Conservation (phyloP, 2,888 invertebrate species). For the Entomobrya multifasciata region DNA sequence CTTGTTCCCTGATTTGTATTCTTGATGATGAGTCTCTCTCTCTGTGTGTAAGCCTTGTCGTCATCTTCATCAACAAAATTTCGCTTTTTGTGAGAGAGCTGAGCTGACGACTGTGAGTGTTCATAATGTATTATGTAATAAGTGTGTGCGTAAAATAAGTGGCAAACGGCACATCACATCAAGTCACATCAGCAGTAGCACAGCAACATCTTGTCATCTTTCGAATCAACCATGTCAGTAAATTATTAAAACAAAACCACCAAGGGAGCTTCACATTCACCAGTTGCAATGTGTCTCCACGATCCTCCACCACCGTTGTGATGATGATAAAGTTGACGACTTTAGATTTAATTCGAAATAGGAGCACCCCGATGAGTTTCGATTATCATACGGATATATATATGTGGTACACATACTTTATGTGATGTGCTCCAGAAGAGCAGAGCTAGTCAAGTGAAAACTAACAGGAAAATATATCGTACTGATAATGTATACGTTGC, state of each 20-base stretch:
- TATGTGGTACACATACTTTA: too few species aligned
- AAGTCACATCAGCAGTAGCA: too few species aligned
- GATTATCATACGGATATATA: too few species aligned
- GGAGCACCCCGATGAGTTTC: slow-evolving; percentile 11
- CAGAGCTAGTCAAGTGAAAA: neutral
- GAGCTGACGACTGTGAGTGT: too few species aligned
- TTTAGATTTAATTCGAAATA: slow-evolving; percentile 37
- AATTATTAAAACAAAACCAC: slow-evolving; percentile 69
- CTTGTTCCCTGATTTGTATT: slow-evolving; percentile 67
- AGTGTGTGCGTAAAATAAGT: neutral
- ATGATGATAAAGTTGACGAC: neutral
- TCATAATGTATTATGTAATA: slow-evolving; percentile 8
- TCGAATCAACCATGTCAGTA: slow-evolving; percentile 58
- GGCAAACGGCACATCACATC: slow-evolving; percentile 33
- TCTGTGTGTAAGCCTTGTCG: slow-evolving; percentile 10
- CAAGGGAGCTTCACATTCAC: slow-evolving; percentile 56
- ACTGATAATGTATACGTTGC: neutral
- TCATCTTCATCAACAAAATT: slow-evolving; percentile 63
- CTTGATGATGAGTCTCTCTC: slow-evolving; percentile 52
- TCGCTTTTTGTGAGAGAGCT: slow-evolving; percentile 14
- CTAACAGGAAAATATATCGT: neutral
- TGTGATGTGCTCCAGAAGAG: neutral
- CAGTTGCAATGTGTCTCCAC: slow-evolving; percentile 36
- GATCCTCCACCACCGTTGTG: neutral
- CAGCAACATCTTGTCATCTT: slow-evolving; percentile 63